phyloP scores from a whole-genome alignment of 2,113 vertebrate genomes.

The Neolamprologus tretocephalus region DNA sequence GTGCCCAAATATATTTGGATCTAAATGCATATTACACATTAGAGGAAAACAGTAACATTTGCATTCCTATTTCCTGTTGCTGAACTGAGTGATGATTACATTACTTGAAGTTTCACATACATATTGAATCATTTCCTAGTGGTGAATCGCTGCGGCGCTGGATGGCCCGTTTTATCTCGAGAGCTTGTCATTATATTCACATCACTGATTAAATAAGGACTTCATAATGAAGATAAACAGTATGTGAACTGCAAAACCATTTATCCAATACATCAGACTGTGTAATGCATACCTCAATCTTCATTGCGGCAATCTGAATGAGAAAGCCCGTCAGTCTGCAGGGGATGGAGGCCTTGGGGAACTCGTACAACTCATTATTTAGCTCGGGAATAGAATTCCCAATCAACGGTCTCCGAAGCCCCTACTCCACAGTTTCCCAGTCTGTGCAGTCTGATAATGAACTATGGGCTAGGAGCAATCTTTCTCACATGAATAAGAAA shows the following conservation, averaged over 20 bases:
- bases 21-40: background rate
- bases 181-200: constrained; percentile 55
- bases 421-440: background rate
- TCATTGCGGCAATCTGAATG: constrained; percentile 50
- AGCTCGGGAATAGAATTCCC: constrained; percentile 53
- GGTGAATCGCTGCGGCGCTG: constrained; percentile 37
- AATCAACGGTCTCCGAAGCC: constrained; percentile 13
- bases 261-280: constrained; percentile 58
- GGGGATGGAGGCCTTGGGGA: constrained; percentile 30
- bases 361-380: constrained; percentile 43
- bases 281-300: constrained; percentile 67
- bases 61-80: background rate
- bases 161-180: constrained; percentile 51
- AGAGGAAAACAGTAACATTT: background rate
- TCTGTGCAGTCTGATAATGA: background rate
- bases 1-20: background rate
- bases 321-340: constrained; percentile 47
- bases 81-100: background rate
- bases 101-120: background rate
- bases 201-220: constrained; percentile 57
- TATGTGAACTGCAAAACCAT: constrained; percentile 55
- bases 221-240: constrained; percentile 63
- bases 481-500: background rate
- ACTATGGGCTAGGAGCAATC: background rate
- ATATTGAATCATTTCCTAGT: constrained; percentile 11